These are phyloP conservation scores for Toxotes jaculatrix DNA, from an alignment of 2,113 vertebrate species.

Conservation along the genomic window DNA sequence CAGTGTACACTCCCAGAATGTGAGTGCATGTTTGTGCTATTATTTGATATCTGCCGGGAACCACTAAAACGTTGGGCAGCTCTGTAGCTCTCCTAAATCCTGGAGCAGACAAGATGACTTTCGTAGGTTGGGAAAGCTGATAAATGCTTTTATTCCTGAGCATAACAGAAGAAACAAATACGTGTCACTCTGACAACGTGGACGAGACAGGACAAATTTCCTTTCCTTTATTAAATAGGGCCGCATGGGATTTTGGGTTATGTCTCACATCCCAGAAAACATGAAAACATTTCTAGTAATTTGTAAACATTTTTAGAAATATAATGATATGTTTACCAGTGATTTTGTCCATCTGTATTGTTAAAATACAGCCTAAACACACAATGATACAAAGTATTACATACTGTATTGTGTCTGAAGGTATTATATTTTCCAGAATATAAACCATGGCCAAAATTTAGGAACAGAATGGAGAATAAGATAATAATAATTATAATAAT, in stretches of 20 bases:
- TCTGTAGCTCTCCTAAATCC: constrained; percentile 23
- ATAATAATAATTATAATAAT: neutral
- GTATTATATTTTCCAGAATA: neutral
- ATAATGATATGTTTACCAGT: neutral
- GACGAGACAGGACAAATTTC: neutral
- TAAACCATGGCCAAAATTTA: neutral
- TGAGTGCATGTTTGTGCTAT: constrained; percentile 11
- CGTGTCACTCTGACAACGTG: neutral
- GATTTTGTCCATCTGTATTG: neutral
- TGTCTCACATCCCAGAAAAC: constrained; percentile 4
- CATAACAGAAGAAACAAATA: neutral
- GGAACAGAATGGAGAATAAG: constrained; percentile 1
- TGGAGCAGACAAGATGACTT: neutral
- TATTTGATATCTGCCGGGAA: constrained; percentile 37
- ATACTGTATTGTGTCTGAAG: neutral
- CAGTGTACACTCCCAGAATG: neutral
- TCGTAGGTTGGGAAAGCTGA: neutral
- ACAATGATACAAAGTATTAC: neutral
- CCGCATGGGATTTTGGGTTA: neutral
- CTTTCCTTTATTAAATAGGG: neutral
- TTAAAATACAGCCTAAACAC: neutral
- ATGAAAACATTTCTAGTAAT: neutral
- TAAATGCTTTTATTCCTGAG: constrained; percentile 9
- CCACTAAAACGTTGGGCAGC: constrained; percentile 31
- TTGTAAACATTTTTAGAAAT: neutral